phyloP scores from a whole-genome alignment of 2,797 vertebrate genomes.

The Thunnus albacares region DNA sequence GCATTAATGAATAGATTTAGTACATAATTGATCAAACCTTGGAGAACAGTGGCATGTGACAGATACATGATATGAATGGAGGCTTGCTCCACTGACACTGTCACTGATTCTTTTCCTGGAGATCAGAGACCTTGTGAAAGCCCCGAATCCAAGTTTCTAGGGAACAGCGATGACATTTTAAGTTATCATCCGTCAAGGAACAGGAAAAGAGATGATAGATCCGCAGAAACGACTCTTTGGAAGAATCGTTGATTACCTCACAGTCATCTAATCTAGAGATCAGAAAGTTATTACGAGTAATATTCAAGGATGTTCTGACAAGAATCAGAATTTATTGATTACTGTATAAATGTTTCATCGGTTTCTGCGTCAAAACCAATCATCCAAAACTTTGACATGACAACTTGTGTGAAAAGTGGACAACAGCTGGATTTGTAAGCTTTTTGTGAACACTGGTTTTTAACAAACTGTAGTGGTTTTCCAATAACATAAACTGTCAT shows the following conservation, averaged over 20 bases:
- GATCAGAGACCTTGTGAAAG: conserved; percentile 54
- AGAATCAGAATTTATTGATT: conserved; percentile 9
- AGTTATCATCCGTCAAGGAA: conserved; percentile 28
- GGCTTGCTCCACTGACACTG: conserved; percentile 33
- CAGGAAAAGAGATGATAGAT: background rate
- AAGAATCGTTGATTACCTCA: conserved; percentile 3
- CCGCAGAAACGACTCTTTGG: background rate
- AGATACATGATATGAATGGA: conserved; percentile 27
- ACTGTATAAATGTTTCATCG: background rate
- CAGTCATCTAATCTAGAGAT: background rate
- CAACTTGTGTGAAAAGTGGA: background rate
- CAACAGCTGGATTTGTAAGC: background rate
- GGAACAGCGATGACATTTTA: conserved; percentile 29
- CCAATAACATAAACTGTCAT: background rate
- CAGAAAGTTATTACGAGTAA: background rate
- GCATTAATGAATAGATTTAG: conserved; percentile 77
- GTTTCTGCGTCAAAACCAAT: background rate
- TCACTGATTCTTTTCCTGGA: conserved; percentile 54
- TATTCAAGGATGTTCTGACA: background rate
- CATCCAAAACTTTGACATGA: background rate
- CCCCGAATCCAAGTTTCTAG: conserved; percentile 24
- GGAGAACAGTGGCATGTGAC: conserved; percentile 58
- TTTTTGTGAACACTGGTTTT: background rate
- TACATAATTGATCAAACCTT: conserved; percentile 77
- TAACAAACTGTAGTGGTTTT: background rate